Conservation (phyloP, 2,113 vertebrate genomes). For the Lipotes vexillifer region DNA sequence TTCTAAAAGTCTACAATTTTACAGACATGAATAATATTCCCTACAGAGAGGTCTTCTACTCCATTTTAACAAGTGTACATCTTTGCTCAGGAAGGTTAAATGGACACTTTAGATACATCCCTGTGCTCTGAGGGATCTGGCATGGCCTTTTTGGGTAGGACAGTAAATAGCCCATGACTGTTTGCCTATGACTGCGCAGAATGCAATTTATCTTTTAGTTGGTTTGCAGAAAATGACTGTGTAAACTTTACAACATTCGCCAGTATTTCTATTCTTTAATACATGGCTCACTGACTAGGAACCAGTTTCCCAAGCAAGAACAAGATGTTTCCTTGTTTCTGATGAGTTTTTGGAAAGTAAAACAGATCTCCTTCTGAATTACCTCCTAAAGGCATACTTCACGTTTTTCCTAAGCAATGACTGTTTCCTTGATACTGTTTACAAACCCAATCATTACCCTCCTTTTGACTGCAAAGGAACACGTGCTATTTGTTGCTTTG, state of each 20-base stretch:
- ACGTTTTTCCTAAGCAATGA: background rate
- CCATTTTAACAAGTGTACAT: background rate
- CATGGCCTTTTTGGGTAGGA: background rate
- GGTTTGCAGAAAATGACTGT: background rate
- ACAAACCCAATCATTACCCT: background rate
- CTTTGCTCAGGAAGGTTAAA: background rate
- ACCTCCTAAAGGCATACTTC: background rate
- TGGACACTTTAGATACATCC: background rate
- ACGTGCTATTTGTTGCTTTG: background rate
- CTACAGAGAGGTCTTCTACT: background rate
- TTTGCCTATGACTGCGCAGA: background rate
- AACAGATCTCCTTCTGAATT: background rate
- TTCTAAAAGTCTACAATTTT: background rate
- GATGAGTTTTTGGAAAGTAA: background rate
- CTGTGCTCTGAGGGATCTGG: background rate
- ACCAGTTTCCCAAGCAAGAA: background rate
- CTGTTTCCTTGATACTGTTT: background rate
- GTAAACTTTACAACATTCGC: background rate
- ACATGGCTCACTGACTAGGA: background rate
- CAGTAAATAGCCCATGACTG: background rate
- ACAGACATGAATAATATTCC: background rate
- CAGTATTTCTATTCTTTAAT: background rate
- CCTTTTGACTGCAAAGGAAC: background rate
- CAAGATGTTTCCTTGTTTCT: background rate
- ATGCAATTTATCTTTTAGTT: background rate